phyloP scores from a whole-genome alignment of 2,888 invertebrate species.

The Tipula helvola region DNA sequence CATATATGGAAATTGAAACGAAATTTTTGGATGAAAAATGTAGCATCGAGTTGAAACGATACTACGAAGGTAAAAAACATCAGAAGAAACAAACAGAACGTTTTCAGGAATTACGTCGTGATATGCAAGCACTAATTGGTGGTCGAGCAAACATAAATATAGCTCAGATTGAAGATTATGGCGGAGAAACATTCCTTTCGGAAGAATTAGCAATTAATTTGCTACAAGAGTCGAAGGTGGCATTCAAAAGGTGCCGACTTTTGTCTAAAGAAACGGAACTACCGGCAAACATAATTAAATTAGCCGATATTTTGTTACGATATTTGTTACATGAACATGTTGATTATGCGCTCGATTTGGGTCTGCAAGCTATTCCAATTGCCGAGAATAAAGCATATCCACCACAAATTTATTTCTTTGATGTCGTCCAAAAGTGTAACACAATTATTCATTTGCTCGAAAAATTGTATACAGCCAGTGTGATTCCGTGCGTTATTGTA shows the following conservation, averaged over 20 bases:
- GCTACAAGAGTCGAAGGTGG: conserved; percentile 79
- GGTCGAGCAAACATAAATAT: conserved; percentile 86
- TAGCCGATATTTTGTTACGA: conserved; percentile 75
- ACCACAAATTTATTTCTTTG: conserved; percentile 86
- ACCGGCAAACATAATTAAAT: conserved; percentile 60
- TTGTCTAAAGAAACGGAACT: conserved; percentile 68
- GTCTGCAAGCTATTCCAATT: conserved; percentile 76
- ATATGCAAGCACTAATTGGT: conserved; percentile 87
- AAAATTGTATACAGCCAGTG: conserved; percentile 80
- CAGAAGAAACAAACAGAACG: conserved; percentile 87
- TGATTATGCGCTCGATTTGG: conserved; percentile 91
- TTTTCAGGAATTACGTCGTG: conserved; percentile 84
- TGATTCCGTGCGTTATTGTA: conserved; percentile 80
- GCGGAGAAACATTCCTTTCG: conserved; percentile 92
- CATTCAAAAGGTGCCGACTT: conserved; percentile 78
- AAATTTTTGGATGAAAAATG: conserved; percentile 69
- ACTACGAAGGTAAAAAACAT: conserved; percentile 88
- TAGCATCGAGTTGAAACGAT: conserved; percentile 60
- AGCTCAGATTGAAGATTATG: conserved; percentile 89
- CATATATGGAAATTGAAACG: conserved; percentile 66
- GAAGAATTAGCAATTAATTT: conserved; percentile 88
- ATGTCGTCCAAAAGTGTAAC: conserved; percentile 84
- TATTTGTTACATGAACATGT: conserved; percentile 84
- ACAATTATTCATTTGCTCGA: conserved; percentile 87
- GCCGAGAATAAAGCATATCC: conserved; percentile 77